Conservation (phyloP, 1,140 invertebrate genomes). For the Meteorus sp. region DNA sequence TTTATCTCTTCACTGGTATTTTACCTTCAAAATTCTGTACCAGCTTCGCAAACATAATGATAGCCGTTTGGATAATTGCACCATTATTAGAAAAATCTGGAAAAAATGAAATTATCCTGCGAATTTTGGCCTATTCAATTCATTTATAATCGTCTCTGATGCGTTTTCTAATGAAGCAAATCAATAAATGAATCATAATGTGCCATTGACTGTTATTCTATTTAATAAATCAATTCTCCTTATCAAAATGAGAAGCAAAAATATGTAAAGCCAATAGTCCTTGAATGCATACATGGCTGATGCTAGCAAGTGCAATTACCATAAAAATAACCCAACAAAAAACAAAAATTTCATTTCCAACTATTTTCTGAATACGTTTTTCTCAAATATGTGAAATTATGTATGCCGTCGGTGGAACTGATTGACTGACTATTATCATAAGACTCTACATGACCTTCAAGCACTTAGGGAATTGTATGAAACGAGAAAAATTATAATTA, state of each 20-base stretch:
- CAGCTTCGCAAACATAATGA: conserved; percentile 35
- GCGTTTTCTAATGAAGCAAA: no score
- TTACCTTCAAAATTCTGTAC: conserved; percentile 32
- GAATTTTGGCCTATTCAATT: neutral
- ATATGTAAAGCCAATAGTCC: no score
- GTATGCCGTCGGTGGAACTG: conserved; percentile 21
- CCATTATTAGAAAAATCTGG: conserved; percentile 40
- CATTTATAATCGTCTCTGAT: no score
- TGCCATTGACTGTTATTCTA: no score
- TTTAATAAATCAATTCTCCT: no score
- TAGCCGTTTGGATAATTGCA: conserved; percentile 33
- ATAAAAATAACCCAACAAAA: no score
- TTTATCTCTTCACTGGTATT: conserved; percentile 8
- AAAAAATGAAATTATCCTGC: conserved; percentile 24
- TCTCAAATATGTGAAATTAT: neutral
- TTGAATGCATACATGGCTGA: no score
- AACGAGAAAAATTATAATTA: no score
- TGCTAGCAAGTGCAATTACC: conserved; percentile 6
- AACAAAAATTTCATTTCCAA: neutral
- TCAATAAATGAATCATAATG: no score
- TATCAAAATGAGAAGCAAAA: no score
- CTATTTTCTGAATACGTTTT: no score
- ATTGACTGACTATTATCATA: conserved; percentile 31
- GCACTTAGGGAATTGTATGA: no score
- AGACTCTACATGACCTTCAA: conserved; percentile 26